Base-by-base conservation (phyloP, 2,797 vertebrate species). In the Limosa lapponica region DNA sequence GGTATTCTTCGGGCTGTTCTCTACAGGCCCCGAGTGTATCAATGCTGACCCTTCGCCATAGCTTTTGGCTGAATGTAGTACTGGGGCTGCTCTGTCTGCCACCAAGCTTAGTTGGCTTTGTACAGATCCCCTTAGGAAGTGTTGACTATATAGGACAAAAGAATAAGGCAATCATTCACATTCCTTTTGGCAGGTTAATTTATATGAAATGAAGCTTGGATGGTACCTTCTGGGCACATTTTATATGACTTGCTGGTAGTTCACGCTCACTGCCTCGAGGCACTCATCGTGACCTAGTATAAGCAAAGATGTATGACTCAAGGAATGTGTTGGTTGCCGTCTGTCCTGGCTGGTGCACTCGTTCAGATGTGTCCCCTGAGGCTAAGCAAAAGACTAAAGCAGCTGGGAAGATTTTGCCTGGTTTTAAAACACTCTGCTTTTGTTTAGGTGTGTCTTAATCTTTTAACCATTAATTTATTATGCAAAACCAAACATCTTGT, bases 281-380 rank as follows among this genome's bases (percentile, higher is more conserved):
- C 73, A 12, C 27, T 84, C 57, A 10, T 69, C 54, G 7, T 80
- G 87, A 85, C 67, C 74, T 90, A 30, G 46, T 71, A 82, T 64
- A 87, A 93, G 81, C 52, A 78, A 83, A 74, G 57, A 39, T 85
- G 44, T 80, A 36, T 93, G 89, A 94, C 66, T 96, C 43, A 32
- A 77, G 64, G 69, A 85, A 77, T 17, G 37, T 54, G 27, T 24
- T 92, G 80, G 52, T 61, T 96, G 78, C 87, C 69, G 67, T 92
- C 87, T 92, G 64, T 92, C 61, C 78, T 89, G 64, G n/a, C 59
- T 93, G 74, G 19, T 82, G 64, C 15, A 14, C 25, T 48, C 55
- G 77, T 82, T 92, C 71, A 92, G 51, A 70, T 77, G 65, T 46
- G 48, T 89, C 52, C 61, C 89, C 57, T 32, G 51, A 77, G 74